phyloP scores from a whole-genome alignment of 2,113 vertebrate genomes.

The Coptodon rendalli region DNA sequence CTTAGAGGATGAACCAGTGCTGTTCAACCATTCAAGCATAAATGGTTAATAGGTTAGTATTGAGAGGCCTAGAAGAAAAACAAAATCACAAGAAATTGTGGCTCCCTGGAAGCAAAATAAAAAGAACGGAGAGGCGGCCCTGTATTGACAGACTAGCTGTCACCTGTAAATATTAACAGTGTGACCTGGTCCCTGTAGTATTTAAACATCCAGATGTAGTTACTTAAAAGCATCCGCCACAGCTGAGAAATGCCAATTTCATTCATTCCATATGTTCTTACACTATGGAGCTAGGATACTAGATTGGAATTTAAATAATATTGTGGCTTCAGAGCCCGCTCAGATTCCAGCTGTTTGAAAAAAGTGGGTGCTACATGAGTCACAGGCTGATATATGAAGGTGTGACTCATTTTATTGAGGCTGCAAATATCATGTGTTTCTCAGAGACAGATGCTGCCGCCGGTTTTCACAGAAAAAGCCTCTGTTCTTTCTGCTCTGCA shows the following conservation, averaged over 20 bases:
- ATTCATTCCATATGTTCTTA: not conserved
- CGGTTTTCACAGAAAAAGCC: not conserved
- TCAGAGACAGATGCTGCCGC: not conserved
- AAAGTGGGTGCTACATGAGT: conserved; percentile 1
- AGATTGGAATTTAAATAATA: not conserved
- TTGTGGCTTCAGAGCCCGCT: not conserved
- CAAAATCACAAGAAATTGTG: not conserved
- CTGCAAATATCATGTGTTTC: not conserved
- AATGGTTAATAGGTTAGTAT: not conserved
- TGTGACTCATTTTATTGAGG: conserved; percentile 32
- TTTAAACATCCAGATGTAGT: not conserved
- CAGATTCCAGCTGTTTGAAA: not conserved
- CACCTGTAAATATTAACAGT: not conserved
- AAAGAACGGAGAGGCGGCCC: not conserved
- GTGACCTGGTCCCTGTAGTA: not conserved
- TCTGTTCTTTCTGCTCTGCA: not conserved
- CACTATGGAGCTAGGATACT: not conserved
- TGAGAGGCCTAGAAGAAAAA: not conserved
- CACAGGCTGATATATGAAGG: conserved; percentile 1
- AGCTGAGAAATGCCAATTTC: not conserved
- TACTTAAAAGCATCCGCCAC: not conserved
- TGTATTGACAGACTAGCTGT: not conserved
- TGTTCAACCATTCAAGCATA: not conserved
- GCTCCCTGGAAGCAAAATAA: not conserved
- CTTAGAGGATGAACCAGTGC: not conserved